A percentile compares a stretch with the other conserved stretches of the same genome.
phyloP scores from a whole-genome alignment of 2,888 invertebrate species.

The Athrips mouffetella region DNA sequence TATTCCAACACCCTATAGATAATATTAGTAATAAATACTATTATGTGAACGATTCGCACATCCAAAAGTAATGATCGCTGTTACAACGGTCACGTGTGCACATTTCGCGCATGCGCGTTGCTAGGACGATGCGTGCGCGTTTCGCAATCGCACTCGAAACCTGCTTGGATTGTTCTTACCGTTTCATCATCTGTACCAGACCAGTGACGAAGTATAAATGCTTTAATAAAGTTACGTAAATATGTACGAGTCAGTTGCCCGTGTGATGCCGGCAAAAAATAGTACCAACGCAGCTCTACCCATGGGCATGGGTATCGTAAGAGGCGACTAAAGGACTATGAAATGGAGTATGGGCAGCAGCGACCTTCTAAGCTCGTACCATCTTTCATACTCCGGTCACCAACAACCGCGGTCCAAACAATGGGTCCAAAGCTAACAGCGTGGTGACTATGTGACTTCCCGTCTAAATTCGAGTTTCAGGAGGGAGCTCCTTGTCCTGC shows the following conservation, averaged over 20 bases:
- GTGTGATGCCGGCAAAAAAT: too few species aligned
- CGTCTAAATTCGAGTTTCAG: too few species aligned
- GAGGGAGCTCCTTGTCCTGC: too few species aligned
- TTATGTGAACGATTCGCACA: slow-evolving; percentile 9
- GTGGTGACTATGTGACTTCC: too few species aligned
- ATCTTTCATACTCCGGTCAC: too few species aligned
- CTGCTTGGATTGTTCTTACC: slow-evolving; percentile 41
- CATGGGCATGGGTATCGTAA: too few species aligned
- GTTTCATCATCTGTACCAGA: slow-evolving; percentile 25
- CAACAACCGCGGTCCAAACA: too few species aligned
- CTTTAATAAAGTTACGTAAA: not conserved
- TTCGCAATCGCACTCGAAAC: slow-evolving; percentile 35
- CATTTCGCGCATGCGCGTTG: not conserved
- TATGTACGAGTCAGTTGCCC: not conserved
- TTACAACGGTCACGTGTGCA: slow-evolving; percentile 2
- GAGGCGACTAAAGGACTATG: too few species aligned
- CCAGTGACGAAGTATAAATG: slow-evolving; percentile 1
- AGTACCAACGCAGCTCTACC: not conserved
- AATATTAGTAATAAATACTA: not conserved
- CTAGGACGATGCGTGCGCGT: slow-evolving; percentile 13
- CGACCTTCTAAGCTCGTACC: too few species aligned
- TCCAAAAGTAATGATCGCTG: not conserved
- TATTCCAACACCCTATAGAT: too few species aligned
- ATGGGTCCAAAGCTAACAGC: too few species aligned
- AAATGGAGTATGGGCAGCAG: too few species aligned